phyloP scores from a whole-genome alignment of 2,797 vertebrate species.

The Etheostoma nigrum region DNA sequence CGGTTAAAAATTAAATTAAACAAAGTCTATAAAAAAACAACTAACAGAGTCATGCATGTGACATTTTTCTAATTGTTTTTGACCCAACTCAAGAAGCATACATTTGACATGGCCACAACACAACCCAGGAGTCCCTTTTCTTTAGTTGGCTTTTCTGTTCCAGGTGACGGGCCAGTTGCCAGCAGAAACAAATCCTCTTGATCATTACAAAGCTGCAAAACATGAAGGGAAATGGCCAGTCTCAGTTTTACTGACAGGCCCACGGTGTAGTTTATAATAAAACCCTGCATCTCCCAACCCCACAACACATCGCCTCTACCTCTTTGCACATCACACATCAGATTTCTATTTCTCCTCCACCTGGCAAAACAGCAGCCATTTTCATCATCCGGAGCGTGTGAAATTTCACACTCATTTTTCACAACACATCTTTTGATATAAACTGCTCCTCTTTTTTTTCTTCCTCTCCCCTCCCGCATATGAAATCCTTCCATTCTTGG shows the following conservation, averaged over 20 bases:
- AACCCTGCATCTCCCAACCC: constrained; percentile 34
- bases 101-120: constrained; percentile 50
- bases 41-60: background rate
- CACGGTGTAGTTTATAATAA: constrained; percentile 55
- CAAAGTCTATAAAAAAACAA: background rate
- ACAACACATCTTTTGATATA: constrained; percentile 86
- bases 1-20: background rate
- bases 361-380: constrained; percentile 81
- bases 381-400: constrained; percentile 80
- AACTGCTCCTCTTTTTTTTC: constrained; percentile 55
- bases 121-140: constrained; percentile 36
- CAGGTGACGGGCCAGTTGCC: constrained; percentile 73
- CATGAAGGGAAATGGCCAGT: constrained; percentile 54
- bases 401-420: constrained; percentile 87
- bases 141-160: constrained; percentile 59
- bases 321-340: constrained; percentile 59
- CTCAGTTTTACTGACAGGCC: constrained; percentile 32
- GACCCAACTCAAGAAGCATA: constrained; percentile 23
- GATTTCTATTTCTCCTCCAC: constrained; percentile 67
- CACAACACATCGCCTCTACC: constrained; percentile 32
- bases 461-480: constrained; percentile 64
- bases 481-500: constrained; percentile 85
- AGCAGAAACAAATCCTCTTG: constrained; percentile 78
- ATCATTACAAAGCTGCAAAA: constrained; percentile 75
- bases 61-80: constrained; percentile 33